phyloP scores from a whole-genome alignment of 2,888 invertebrate species.

The Apamea sordens region DNA sequence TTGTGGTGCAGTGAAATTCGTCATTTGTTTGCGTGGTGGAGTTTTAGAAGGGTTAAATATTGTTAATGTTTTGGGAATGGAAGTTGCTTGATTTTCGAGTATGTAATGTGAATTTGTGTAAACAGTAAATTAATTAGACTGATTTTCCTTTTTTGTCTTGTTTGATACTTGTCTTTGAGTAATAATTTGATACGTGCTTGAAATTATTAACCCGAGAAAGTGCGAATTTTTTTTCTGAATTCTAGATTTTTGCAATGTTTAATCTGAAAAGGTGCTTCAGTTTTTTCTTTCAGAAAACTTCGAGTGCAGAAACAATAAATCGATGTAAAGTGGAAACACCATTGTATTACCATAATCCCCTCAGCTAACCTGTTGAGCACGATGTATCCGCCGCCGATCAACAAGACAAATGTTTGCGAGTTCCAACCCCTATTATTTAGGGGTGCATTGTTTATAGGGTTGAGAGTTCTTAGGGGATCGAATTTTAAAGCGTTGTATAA shows the following conservation, averaged over 20 bases:
- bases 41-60: slow-evolving; percentile 37
- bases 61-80: neutral
- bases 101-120: neutral
- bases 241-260: neutral
- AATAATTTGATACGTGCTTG: neutral
- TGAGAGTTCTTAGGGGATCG: slow-evolving; percentile 59
- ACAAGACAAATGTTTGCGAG: slow-evolving; percentile 86
- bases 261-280: accelerated
- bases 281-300: neutral
- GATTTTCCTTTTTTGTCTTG: neutral
- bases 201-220: neutral
- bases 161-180: neutral
- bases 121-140: slow-evolving; percentile 19
- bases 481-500: neutral
- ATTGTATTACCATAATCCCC: slow-evolving; percentile 59
- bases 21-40: slow-evolving; percentile 38
- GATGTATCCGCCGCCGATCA: slow-evolving; percentile 60
- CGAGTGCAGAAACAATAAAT: slow-evolving; percentile 15
- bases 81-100: neutral
- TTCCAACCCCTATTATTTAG: slow-evolving; percentile 86
- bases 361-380: slow-evolving; percentile 80
- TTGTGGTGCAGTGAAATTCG: slow-evolving; percentile 50
- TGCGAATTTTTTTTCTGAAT: neutral
- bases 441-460: slow-evolving; percentile 86
- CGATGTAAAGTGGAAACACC: slow-evolving; percentile 21